Percentiles rank a stretch among this genome's conserved stretches.
phyloP scores from a whole-genome alignment of 2,113 vertebrate species.

The Holacanthus passer region DNA sequence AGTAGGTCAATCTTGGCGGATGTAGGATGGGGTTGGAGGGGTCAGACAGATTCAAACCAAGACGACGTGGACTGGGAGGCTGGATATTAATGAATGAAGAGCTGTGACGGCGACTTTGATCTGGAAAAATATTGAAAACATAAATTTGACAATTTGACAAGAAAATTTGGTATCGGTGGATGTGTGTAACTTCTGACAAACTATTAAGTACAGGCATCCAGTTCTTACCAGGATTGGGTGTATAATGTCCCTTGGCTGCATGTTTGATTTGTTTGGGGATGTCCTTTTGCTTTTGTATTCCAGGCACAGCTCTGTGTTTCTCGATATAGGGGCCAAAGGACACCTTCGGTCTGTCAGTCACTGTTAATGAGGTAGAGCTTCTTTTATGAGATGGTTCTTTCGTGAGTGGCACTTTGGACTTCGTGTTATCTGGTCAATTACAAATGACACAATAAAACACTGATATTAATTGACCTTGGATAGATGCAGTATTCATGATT shows the following conservation, averaged over 20 bases:
- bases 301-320: constrained; percentile 42
- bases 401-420: constrained; percentile 46
- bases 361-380: constrained; percentile 47
- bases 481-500: not conserved
- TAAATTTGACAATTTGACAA: not conserved
- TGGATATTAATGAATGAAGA: constrained; percentile 63
- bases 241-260: constrained; percentile 63
- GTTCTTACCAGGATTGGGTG: constrained; percentile 77
- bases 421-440: constrained; percentile 53
- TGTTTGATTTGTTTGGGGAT: constrained; percentile 45
- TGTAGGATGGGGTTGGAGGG: constrained; percentile 71
- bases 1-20: constrained; percentile 71
- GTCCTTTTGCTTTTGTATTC: constrained; percentile 52
- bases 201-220: not conserved
- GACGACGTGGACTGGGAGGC: constrained; percentile 65
- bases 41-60: constrained; percentile 65
- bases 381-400: constrained; percentile 30
- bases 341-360: constrained; percentile 66
- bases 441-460: constrained; percentile 26
- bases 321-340: constrained; percentile 66
- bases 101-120: constrained; percentile 37
- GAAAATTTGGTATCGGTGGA: not conserved
- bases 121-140: constrained; percentile 43
- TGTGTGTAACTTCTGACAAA: not conserved
- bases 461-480: constrained; percentile 1